Evolutionary conservation across 1,140 invertebrate genomes (phyloP), one percentile per base, ranked within the genome.

Genomic region (Aricia agestis): DNA sequence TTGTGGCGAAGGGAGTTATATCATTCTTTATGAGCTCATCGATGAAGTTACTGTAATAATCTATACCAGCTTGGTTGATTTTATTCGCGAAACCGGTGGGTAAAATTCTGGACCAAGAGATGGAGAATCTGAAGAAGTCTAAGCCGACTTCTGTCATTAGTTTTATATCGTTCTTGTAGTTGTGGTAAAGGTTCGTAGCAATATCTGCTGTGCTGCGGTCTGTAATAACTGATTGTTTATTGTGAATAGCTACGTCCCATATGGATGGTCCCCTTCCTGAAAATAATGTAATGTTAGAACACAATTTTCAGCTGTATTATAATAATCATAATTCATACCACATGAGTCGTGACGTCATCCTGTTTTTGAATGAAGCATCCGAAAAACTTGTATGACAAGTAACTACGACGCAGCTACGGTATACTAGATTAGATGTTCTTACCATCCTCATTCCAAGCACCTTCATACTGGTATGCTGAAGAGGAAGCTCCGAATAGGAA

Each of bases 101-200:
- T 45, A 95, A 82, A 1, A 95, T 92, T n/a, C 95, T 78, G 1
- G 94, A 72, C 94, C 95, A 95, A 2, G 94, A 93, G 41, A 95
- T 80, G 0, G 94, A 95, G 82, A 95, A 95, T 17, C 94, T 85
- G 76, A 95, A 95, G 66, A 92, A 87, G 66, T 92, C 80, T 0
- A 93, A 83, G 32, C 87, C 85, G n/a, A 92, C 71, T 41, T 92
- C 85, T 59, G 78, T 82, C 18, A 87, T 82, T 80, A 92, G 89
- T 78, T 92, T 77, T 0, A 92, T 83, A 76, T 92, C 92, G 7
- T 83, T 80, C 36, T 85, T 83, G 83, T 88, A 91, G 0, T 71
- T 52, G n/a, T 82, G 76, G 69, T 80, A 85, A 1, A 82, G 82
- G 70, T 86, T 75, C 11, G 80, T 77, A 10, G 82, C 78, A 0